Percentiles rank a stretch among this genome's conserved stretches.
phyloP scores from a whole-genome alignment of 53 echinoderm and acorn worm genomes.

The Antedon mediterranea region DNA sequence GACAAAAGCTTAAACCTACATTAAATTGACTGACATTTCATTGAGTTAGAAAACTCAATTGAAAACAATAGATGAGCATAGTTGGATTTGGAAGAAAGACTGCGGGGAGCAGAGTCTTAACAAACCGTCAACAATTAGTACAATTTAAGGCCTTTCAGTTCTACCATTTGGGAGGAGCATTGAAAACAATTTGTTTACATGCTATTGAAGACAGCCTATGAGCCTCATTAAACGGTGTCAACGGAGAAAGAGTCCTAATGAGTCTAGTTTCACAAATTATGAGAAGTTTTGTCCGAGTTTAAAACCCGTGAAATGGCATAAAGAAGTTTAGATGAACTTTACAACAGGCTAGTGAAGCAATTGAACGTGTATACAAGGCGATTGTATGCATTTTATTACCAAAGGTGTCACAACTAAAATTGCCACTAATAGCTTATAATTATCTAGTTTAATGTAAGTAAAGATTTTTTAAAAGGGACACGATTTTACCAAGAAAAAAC shows the following conservation, averaged over 20 bases:
- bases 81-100: neutral
- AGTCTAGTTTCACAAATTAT: neutral
- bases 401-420: neutral
- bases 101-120: neutral
- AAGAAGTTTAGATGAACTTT: neutral
- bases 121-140: neutral
- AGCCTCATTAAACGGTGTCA: neutral
- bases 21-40: neutral
- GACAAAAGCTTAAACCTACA: neutral
- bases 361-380: neutral
- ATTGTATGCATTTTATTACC: neutral
- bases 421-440: neutral
- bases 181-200: neutral
- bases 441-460: neutral
- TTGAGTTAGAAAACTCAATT: neutral
- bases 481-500: too few relatives aligned
- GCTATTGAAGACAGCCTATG: neutral
- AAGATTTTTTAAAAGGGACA: too few relatives aligned
- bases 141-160: conserved; percentile 42
- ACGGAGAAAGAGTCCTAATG: neutral
- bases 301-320: neutral
- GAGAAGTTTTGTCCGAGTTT: neutral
- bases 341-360: neutral
- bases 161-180: conserved; percentile 34
- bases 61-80: neutral